Conservation (phyloP, 2,113 vertebrate species). For the Dermatemys mawii region DNA sequence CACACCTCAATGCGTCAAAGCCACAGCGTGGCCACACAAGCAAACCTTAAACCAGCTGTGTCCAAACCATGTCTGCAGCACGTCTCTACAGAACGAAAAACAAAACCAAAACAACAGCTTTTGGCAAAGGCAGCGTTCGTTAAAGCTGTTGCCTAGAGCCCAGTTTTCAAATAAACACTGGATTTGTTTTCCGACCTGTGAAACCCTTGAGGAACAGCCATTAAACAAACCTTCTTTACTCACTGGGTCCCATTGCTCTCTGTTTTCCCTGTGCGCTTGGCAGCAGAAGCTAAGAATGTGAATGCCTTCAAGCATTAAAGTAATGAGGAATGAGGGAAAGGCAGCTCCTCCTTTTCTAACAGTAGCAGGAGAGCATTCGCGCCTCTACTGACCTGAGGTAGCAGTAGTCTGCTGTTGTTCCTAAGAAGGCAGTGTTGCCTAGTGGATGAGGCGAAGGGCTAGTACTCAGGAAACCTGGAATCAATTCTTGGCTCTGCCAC, state of each 20-base stretch:
- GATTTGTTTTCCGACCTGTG: constrained; percentile 46
- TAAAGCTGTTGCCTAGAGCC: constrained; percentile 47
- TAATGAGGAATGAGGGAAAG: background rate
- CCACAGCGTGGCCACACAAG: background rate
- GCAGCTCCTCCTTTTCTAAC: fast-evolving
- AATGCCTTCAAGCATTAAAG: background rate
- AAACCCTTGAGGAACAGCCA: constrained; percentile 18
- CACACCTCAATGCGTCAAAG: background rate
- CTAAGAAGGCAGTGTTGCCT: background rate
- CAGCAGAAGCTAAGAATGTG: constrained; percentile 4
- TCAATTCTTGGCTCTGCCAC: background rate
- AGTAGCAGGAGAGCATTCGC: background rate
- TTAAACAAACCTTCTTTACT: background rate
- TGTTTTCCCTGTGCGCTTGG: background rate
- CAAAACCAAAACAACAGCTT: background rate
- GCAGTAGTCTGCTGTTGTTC: background rate
- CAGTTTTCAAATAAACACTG: constrained; percentile 66
- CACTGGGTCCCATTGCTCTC: background rate
- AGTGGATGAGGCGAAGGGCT: background rate
- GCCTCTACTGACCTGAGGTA: background rate
- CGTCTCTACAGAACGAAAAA: constrained; percentile 7
- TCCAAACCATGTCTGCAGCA: constrained; percentile 8
- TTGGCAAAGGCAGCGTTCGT: constrained; percentile 24
- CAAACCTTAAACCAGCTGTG: background rate
- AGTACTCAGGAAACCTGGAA: background rate